Evolutionary conservation across 2,888 invertebrate species (phyloP), one percentile per base, ranked within the genome.

Genomic region (Rhingia rostrata): DNA sequence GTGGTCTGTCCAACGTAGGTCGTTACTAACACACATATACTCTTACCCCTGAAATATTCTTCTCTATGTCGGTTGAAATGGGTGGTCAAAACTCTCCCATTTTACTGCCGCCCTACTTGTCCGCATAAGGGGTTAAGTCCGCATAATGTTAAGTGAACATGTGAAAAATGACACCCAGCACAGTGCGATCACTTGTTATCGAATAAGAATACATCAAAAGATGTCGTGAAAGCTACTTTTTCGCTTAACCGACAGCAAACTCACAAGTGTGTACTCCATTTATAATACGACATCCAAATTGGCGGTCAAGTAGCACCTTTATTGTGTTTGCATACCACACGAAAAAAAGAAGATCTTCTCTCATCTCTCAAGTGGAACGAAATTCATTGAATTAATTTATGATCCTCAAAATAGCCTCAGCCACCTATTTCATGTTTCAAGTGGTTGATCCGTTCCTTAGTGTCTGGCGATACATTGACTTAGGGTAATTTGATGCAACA

Each of bases 311-410:
- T 74, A 43, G 54, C 74, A 58, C 64, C 67, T 74, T 51, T 35
- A 73, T 22, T 80, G n/a, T 74, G 67, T 63, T 74, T 80, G 63
- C 61, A 63, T 53, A 80, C 45, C 64, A 5, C 58, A 64, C 5
- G 45, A 6, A 9, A 53, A 30, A 7, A 7, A 22, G 60, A 35
- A 70, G 37, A 22, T 9, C 22, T 30, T 41, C 61, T 45, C 64
- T 61, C 70, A 54, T 66, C 51, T 58, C 54, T 82, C 14, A 61
- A 83, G 78, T 83, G 54, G 63, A 78, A 73, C 56, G 45, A 45
- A 83, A 73, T 83, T 78, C 72, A 78, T 67, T 83, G 82, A 83
- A 78, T 78, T 63, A 73, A 83, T 58, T 66, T 30, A 56, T 43
- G 72, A 61, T 72, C 72, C 78, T 78, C 49, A 56, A 72, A 77